Percentiles rank a stretch among this genome's conserved stretches.
Conservation (phyloP, 2,113 vertebrate genomes). For the Calidris pygmaea region DNA sequence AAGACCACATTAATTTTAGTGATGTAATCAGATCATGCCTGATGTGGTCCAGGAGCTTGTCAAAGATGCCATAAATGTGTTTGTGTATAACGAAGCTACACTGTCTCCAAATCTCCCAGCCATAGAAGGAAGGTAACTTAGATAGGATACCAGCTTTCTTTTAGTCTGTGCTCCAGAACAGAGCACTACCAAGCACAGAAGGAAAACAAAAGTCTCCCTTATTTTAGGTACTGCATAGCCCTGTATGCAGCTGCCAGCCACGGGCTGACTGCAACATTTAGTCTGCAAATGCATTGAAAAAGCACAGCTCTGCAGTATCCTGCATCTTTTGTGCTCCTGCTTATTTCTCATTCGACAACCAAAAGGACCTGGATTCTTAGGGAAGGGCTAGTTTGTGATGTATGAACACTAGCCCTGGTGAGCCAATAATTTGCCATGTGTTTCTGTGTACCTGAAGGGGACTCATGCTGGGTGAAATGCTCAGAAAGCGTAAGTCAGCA, state of each 20-base stretch:
- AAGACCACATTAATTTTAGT: slow-evolving; percentile 44
- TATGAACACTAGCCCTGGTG: neutral
- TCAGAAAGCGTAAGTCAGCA: neutral
- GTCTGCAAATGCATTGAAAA: neutral
- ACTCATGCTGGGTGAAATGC: neutral
- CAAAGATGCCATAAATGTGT: slow-evolving; percentile 44
- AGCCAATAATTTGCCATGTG: neutral
- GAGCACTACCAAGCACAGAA: neutral
- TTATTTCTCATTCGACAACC: neutral
- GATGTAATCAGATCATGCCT: slow-evolving; percentile 59
- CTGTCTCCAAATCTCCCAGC: neutral
- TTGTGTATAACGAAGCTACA: neutral
- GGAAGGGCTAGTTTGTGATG: neutral
- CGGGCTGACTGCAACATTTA: neutral
- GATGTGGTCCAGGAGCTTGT: slow-evolving; percentile 53
- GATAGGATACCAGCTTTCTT: neutral
- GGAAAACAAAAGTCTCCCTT: neutral
- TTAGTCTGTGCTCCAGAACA: neutral
- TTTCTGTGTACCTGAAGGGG: neutral
- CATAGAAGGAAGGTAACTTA: neutral
- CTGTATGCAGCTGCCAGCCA: neutral
- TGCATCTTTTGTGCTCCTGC: neutral
- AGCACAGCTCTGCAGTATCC: neutral
- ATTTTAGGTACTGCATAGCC: neutral
- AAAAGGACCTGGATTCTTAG: neutral